These are phyloP conservation scores for Neuroterus valhalla DNA, from an alignment of 1,140 invertebrate species.

Conservation along the genomic window DNA sequence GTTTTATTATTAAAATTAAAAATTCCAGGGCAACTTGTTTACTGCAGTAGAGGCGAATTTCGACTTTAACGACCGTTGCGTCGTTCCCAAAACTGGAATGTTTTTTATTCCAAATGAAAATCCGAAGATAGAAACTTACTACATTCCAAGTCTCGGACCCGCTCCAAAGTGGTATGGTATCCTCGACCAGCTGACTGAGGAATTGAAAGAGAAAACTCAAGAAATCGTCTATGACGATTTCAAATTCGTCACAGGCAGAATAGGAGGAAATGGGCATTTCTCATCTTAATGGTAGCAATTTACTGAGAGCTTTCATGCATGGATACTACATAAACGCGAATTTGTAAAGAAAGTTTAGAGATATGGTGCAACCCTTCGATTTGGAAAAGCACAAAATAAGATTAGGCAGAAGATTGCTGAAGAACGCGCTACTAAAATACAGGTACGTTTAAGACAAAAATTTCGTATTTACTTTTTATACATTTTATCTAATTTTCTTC, in stretches of 20 bases:
- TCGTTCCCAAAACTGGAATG: slow-evolving; percentile 93
- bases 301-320: too few species aligned
- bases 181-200: slow-evolving; percentile 95
- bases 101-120: slow-evolving; percentile 96
- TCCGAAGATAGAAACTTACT: slow-evolving; percentile 95
- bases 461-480: slow-evolving; percentile 2
- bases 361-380: slow-evolving; percentile 95
- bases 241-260: slow-evolving; percentile 97
- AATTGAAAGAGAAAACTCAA: too few species aligned
- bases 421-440: slow-evolving; percentile 85
- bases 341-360: too few species aligned
- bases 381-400: slow-evolving; percentile 96
- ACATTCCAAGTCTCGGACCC: slow-evolving; percentile 94
- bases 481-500: slow-evolving; percentile 32
- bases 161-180: slow-evolving; percentile 98
- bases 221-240: slow-evolving; percentile 98
- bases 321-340: too few species aligned
- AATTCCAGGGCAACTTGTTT: too few species aligned
- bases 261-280: slow-evolving; percentile 92
- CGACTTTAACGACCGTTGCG: slow-evolving; percentile 93
- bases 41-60: slow-evolving; percentile 91
- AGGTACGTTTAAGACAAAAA: slow-evolving; percentile 75
- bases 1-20: too few species aligned
- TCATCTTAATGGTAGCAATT: slow-evolving; percentile 92
- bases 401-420: slow-evolving; percentile 92